phyloP scores from a whole-genome alignment of 2,888 invertebrate genomes.

The Ichneumoninae sp. region DNA sequence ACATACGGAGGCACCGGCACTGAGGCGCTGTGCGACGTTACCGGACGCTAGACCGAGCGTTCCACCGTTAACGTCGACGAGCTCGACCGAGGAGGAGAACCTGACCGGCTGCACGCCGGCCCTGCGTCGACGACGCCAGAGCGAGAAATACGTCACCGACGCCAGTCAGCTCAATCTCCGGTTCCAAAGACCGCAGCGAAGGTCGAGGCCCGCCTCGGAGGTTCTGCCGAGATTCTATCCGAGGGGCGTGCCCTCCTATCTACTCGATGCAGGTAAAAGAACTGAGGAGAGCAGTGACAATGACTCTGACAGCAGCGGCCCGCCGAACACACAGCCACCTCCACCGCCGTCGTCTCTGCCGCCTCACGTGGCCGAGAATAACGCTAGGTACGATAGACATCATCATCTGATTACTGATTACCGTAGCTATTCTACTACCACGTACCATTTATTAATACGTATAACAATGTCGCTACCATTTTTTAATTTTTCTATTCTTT shows the following conservation, averaged over 20 bases:
- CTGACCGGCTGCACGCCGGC: conserved; percentile 87
- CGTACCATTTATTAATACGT: neutral
- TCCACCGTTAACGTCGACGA: conserved; percentile 78
- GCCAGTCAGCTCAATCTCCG: conserved; percentile 92
- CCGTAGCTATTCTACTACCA: conserved; percentile 39
- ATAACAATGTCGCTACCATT: neutral
- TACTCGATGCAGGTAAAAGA: conserved; percentile 78
- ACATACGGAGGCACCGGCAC: conserved; percentile 75
- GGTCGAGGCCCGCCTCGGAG: conserved; percentile 79
- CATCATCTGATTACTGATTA: conserved; percentile 52
- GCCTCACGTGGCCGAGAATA: conserved; percentile 82
- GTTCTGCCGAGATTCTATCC: conserved; percentile 77
- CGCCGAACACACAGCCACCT: conserved; percentile 74
- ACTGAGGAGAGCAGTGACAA: conserved; percentile 83
- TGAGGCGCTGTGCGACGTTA: conserved; percentile 83
- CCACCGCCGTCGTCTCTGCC: conserved; percentile 81
- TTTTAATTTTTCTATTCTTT: neutral
- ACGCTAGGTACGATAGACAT: conserved; percentile 79
- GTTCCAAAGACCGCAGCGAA: conserved; percentile 88
- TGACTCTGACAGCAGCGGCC: conserved; percentile 81
- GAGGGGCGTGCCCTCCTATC: conserved; percentile 81
- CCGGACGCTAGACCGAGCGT: conserved; percentile 82
- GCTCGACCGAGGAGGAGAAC: conserved; percentile 82
- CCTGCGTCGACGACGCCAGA: conserved; percentile 90
- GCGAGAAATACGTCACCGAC: conserved; percentile 94